Evolutionary conservation across 1,140 invertebrate species (phyloP), one percentile per base, ranked within the genome.

Genomic region (Drosophila carrolli): DNA sequence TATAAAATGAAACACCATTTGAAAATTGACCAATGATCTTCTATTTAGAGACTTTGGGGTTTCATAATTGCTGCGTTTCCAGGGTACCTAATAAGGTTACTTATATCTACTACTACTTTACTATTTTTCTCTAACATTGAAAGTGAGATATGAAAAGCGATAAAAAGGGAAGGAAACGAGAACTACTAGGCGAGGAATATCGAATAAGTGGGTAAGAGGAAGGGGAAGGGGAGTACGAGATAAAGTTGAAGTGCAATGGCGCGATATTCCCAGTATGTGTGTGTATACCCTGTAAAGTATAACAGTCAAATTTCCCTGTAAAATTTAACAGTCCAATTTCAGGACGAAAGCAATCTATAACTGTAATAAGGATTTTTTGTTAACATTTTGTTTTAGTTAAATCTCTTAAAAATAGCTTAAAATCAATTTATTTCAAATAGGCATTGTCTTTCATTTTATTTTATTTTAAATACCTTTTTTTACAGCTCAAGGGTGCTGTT

Each of bases 171-270:
- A 5, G 29, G 29, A 37, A 13, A 56, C 4, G 11, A n/a, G 16
- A 3, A 37, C 37, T 23, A 27, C 6, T 14, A 13, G 9, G 2
- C 6, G 10, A 13, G 5, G 8, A 29, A 27, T 16, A 51, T 11
- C 4, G 11, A 47, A 8, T 6, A n/a, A 16, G 48, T 38, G 32
- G 10, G 53, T 10, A 47, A 47, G 3, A 7, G 16, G 6, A 47
- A n/a, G 11, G 11, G 11, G 23, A 53, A n/a, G 11, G 11, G 11
- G 23, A 53, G 9, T 27, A 5, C 13, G 16, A 59, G 47, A 54
- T 72, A 29, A 37, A 47, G 16, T 44, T 58, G 67, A 59, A 61
- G 48, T 54, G 48, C 44, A 72, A 73, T 70, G 66, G 66, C 61
- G 65, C 13, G 14, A 51, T 27, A 27, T 27, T 27, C 7, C 1